These are phyloP conservation scores for Girardinus metallicus DNA, from an alignment of 2,797 vertebrate species.

Conservation along the genomic window DNA sequence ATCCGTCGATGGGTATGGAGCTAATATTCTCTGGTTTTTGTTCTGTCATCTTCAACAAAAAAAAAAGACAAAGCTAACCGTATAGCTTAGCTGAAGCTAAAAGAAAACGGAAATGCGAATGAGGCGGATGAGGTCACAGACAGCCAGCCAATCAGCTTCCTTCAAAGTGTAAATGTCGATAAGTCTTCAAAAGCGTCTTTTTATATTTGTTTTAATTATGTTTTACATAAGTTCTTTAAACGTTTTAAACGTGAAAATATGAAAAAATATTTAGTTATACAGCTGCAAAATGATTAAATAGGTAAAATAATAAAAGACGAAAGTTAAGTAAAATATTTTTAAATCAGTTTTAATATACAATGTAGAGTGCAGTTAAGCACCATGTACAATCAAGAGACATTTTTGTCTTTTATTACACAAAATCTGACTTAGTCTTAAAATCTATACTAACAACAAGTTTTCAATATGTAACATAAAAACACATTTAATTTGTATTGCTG, in stretches of 20 bases:
- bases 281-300: background rate
- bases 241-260: background rate
- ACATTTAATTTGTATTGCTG: background rate
- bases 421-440: background rate
- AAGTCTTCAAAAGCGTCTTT: background rate
- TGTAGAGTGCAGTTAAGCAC: background rate
- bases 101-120: constrained; percentile 52
- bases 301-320: background rate
- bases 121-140: constrained; percentile 27
- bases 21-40: constrained; percentile 73
- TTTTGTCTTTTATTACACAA: background rate
- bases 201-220: background rate
- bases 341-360: background rate
- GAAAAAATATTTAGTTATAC: background rate
- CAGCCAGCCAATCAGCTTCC: background rate
- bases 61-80: background rate
- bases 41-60: constrained; percentile 64
- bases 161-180: background rate
- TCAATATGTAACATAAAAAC: background rate
- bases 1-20: constrained; percentile 77
- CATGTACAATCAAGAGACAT: background rate
- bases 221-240: background rate
- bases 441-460: background rate
- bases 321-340: background rate
- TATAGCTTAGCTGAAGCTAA: constrained; percentile 3